These are phyloP conservation scores for Myrmecophaga tridactyla DNA, from an alignment of 2,113 vertebrate species.

Conservation along the genomic window DNA sequence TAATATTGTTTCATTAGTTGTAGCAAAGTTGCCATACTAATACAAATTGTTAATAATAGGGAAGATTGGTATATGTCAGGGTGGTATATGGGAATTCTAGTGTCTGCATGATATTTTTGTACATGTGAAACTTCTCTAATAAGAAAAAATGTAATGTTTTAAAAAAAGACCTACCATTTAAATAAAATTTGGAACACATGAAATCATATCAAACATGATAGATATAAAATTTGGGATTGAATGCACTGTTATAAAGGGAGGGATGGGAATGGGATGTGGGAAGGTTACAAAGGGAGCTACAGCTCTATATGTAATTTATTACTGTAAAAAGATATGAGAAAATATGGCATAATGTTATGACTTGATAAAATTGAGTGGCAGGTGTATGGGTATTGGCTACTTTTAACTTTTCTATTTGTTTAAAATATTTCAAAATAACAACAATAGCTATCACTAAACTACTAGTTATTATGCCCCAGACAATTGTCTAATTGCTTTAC, in stretches of 20 bases:
- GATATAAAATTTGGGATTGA: background rate
- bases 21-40: no score
- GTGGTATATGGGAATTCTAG: no score
- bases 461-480: no score
- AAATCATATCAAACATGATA: background rate
- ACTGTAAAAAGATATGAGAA: background rate
- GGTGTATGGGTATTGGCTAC: background rate
- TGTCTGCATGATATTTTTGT: no score
- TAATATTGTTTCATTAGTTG: no score
- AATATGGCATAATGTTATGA: background rate
- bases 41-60: no score
- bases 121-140: no score
- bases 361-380: background rate
- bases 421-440: conserved; percentile 39
- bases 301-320: no score
- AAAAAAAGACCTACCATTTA: background rate
- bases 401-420: background rate
- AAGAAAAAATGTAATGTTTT: no score
- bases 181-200: conserved; percentile 23
- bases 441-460: background rate
- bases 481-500: no score
- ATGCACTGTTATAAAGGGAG: background rate
- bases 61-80: no score
- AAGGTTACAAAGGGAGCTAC: no score
- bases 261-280: background rate